Conservation (phyloP, 2,797 vertebrate species). For the Pseudochirops cupreus region DNA sequence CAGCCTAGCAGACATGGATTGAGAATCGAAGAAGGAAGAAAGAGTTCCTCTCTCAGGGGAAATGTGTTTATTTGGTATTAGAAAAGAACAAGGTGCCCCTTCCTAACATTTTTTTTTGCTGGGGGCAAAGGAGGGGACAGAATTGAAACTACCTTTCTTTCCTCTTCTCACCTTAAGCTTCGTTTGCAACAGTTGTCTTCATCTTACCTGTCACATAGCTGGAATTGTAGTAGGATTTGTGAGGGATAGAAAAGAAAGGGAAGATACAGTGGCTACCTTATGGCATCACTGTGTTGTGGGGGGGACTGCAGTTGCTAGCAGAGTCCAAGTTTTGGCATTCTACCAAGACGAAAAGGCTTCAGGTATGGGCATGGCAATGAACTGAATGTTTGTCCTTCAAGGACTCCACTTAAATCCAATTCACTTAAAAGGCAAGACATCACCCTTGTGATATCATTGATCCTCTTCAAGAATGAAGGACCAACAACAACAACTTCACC, state of each 20-base stretch:
- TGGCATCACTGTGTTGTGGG: neutral
- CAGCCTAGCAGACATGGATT: neutral
- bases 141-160: neutral
- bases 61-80: neutral
- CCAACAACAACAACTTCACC: neutral
- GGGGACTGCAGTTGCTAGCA: neutral
- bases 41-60: neutral
- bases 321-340: neutral
- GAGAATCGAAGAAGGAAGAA: neutral
- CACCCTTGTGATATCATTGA: neutral
- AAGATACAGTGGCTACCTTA: neutral
- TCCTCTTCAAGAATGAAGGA: neutral
- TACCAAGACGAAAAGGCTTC: neutral
- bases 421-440: neutral
- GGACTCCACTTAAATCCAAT: neutral
- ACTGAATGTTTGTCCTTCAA: neutral
- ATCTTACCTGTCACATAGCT: neutral
- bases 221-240: neutral
- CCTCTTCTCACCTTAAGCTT: neutral
- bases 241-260: neutral
- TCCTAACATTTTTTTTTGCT: neutral
- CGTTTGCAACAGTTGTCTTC: neutral
- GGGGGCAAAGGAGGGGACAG: neutral
- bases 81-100: neutral
- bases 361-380: neutral